Percentiles rank a stretch among this genome's conserved stretches.
Evolutionary conservation across 2,113 vertebrate species (phyloP).

Genomic region (Rhabdornis inornatus): DNA sequence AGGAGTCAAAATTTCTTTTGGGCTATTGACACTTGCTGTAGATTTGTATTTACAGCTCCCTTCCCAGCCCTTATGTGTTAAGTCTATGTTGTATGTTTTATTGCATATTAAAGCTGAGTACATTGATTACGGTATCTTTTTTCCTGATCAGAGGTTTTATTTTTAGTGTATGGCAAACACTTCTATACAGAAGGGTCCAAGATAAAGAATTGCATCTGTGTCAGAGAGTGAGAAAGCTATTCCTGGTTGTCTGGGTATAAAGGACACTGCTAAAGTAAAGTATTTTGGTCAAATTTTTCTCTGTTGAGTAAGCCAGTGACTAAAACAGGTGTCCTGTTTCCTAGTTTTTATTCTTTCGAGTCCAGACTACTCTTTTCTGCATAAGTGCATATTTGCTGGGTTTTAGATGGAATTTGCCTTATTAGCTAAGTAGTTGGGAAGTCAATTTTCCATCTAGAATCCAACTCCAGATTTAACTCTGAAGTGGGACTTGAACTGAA

Average conservation of each 20-base stretch:
- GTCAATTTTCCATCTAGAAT: background rate
- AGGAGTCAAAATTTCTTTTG: background rate
- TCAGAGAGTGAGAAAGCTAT: background rate
- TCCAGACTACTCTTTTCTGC: background rate
- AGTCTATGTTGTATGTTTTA: background rate
- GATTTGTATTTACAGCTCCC: background rate
- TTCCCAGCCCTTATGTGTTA: background rate
- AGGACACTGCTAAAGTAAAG: background rate
- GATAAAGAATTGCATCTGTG: background rate
- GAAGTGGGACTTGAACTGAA: background rate
- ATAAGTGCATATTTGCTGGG: rapidly evolving
- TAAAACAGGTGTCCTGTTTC: background rate
- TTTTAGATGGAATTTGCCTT: background rate
- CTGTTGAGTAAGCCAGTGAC: background rate
- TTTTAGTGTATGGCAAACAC: background rate
- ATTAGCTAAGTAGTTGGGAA: background rate
- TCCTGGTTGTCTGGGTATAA: background rate
- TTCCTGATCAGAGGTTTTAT: background rate
- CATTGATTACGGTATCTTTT: background rate
- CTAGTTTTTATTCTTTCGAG: background rate
- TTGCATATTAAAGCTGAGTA: background rate
- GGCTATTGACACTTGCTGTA: background rate
- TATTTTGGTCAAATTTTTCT: background rate
- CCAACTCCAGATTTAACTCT: background rate
- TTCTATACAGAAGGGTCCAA: background rate